These are phyloP conservation scores for Lasioglossum leucozonium DNA, from an alignment of 2,888 invertebrate genomes.

Conservation along the genomic window DNA sequence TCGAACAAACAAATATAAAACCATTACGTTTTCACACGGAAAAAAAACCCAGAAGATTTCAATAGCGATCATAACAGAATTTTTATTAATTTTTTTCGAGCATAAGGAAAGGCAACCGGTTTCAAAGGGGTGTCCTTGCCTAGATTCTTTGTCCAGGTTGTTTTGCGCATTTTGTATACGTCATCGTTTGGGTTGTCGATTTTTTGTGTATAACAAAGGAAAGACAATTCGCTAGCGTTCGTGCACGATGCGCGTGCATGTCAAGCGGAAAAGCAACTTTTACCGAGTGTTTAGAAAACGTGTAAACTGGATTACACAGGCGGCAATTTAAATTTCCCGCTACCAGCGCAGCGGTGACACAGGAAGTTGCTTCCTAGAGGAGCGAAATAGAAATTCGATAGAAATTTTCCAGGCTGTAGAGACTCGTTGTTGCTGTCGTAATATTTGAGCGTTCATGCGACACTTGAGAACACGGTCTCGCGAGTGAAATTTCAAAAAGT, in stretches of 20 bases:
- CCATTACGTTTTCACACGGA: background rate
- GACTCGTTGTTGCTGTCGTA: background rate
- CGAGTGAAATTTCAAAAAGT: constrained; percentile 21
- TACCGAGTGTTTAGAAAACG: constrained; percentile 27
- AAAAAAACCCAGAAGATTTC: background rate
- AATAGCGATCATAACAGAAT: background rate
- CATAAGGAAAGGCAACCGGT: background rate
- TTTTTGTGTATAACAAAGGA: background rate
- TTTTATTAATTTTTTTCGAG: background rate
- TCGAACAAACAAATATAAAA: background rate
- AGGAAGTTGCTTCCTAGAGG: background rate
- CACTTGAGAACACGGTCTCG: background rate
- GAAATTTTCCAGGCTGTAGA: background rate
- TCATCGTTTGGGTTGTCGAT: background rate
- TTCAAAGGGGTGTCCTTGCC: background rate
- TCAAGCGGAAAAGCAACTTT: constrained; percentile 1
- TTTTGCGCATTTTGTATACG: background rate
- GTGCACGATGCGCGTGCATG: background rate
- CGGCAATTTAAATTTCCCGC: constrained; percentile 7
- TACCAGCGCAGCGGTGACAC: background rate
- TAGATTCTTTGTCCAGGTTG: background rate
- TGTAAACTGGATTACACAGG: constrained; percentile 24
- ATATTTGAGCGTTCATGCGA: background rate
- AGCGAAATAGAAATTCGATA: background rate
- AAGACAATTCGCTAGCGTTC: background rate